These are phyloP conservation scores for Eptatretus atami DNA, from an alignment of 2,797 vertebrate genomes.

Conservation along the genomic window DNA sequence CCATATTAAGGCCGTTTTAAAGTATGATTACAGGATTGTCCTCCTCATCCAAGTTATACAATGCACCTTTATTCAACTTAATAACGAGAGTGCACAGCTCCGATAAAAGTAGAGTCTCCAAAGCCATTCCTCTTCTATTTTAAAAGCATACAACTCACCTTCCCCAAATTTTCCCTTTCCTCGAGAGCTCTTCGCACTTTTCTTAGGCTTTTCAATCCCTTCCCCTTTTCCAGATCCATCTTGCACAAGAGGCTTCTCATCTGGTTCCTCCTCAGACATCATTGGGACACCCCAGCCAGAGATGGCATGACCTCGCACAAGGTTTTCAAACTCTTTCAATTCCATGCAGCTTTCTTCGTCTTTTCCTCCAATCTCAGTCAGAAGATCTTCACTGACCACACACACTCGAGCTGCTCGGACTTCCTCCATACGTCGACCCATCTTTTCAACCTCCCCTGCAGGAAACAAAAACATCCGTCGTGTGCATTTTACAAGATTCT, in stretches of 20 bases:
- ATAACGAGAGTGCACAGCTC: too few relatives aligned
- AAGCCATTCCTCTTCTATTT: background rate
- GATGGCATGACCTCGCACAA: slow-evolving; percentile 36
- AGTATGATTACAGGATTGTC: too few relatives aligned
- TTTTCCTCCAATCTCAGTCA: slow-evolving; percentile 27
- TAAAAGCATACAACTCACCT: slow-evolving; percentile 19
- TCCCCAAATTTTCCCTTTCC: slow-evolving; percentile 46
- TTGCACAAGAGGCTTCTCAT: slow-evolving; percentile 10
- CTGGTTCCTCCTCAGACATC: slow-evolving; percentile 22
- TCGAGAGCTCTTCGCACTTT: slow-evolving; percentile 23
- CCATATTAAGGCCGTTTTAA: too few relatives aligned
- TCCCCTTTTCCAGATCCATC: too few relatives aligned
- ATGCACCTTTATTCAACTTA: too few relatives aligned
- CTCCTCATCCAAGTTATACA: too few relatives aligned
- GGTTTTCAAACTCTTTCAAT: slow-evolving; percentile 22
- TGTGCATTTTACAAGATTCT: background rate
- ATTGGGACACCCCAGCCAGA: slow-evolving; percentile 67
- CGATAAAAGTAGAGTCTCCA: too few relatives aligned
- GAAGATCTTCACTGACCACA: slow-evolving; percentile 52
- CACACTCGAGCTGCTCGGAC: slow-evolving; percentile 38
- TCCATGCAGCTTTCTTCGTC: slow-evolving; percentile 20
- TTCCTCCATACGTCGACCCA: slow-evolving; percentile 92
- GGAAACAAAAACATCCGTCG: background rate
- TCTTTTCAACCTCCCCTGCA: slow-evolving; percentile 77
- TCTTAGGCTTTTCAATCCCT: too few relatives aligned